These are phyloP conservation scores for Dermolepida albohirtum DNA, from an alignment of 2,888 invertebrate genomes.

Conservation along the genomic window DNA sequence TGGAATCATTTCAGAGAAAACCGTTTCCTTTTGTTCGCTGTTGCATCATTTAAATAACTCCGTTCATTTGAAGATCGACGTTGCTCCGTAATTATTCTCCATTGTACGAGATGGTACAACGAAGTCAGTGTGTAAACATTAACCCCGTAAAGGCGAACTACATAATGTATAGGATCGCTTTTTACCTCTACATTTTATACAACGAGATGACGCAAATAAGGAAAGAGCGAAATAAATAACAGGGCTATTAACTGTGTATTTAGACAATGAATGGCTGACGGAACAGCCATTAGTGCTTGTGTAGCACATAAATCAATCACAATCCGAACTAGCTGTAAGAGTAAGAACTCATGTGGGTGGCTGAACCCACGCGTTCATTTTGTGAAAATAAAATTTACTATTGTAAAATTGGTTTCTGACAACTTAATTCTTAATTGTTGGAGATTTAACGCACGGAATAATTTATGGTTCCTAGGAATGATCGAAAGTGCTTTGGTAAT, in stretches of 20 bases:
- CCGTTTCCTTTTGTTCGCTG: no score
- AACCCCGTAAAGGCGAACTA: not conserved
- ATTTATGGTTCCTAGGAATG: no score
- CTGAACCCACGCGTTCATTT: slow-evolving; percentile 11
- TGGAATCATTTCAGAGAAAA: no score
- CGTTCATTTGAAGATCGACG: not conserved
- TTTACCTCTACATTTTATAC: no score
- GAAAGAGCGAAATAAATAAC: slow-evolving; percentile 14
- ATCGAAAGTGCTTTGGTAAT: no score
- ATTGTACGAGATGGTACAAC: not conserved
- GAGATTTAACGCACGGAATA: not conserved
- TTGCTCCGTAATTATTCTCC: no score
- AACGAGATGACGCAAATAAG: no score
- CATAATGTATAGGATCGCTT: not conserved
- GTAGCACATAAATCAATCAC: slow-evolving; percentile 28
- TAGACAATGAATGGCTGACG: slow-evolving; percentile 15
- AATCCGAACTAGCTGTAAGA: slow-evolving; percentile 7
- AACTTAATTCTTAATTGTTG: slow-evolving; percentile 19
- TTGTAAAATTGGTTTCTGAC: slow-evolving; percentile 26
- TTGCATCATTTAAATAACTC: not conserved
- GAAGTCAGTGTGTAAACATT: slow-evolving; percentile 3
- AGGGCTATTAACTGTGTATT: slow-evolving; percentile 7
- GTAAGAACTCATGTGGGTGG: not conserved
- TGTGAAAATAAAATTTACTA: slow-evolving; percentile 14
- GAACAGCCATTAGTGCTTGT: slow-evolving; percentile 18